Base-by-base conservation (phyloP, 2,113 vertebrate species). In the Vimba vimba region DNA sequence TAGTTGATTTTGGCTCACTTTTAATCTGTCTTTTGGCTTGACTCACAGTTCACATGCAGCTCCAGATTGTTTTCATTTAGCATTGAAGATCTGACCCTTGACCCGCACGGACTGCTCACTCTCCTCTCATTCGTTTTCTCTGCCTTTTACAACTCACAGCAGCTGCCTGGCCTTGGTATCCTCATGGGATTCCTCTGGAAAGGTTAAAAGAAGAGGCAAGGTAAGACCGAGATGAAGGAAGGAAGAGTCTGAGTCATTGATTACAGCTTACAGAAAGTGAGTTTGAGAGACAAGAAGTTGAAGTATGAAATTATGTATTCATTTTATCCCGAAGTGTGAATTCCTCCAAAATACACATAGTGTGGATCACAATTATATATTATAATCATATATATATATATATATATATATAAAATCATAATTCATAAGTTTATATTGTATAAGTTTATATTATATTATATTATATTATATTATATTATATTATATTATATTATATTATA, bases 11-110 rank as follows among this genome's bases (percentile, higher is more conserved):
- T 79, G 64, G 43, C 23, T 62, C 27, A 50, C 82, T 83, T 84
- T 83, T 30, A 36, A 68, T 69, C 69, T 50, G 25, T 47, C 19
- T 85, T 85, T 91, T 88, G 13, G 80, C 88, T 86, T 79, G 57
- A 69, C 68, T 86, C 85, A 33, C 45, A 68, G 89, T 89, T 86
- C 89, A 1, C 87, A 25, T 85, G 86, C 91, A 77, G 74, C 21
- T 86, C 86, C 93, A 93, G 91, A 91, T 93, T 95, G 94, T 95
- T 96, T 91, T 92, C 55, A 87, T 93, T 95, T 93, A 91, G 88
- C 87, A 19, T 2, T 23, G 36, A 85, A 91, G 88, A 85, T 91
- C 86, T 86, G 89, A 89, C 92, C 92, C 8, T 89, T 85, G 88
- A 74, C 92, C 90, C 86, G 73, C 13, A 50, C 79, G 90, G 90